Evolutionary conservation across 2,888 invertebrate species (phyloP).

Genomic region (Dryadula phaetusa): DNA sequence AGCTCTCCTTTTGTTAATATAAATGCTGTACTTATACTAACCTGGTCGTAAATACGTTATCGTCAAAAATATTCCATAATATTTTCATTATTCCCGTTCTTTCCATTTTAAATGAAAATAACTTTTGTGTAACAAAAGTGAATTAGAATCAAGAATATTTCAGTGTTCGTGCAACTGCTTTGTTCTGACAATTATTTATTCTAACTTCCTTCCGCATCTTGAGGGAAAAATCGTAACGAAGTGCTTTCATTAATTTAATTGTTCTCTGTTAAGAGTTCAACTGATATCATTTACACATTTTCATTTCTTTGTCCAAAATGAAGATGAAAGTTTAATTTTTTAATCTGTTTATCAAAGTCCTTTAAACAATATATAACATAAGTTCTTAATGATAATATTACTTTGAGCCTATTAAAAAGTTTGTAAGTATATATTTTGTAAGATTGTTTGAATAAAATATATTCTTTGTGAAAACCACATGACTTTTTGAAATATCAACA

Average conservation of each 20-base stretch:
- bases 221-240: conserved; percentile 23
- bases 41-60: no score
- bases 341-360: background rate
- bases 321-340: conserved; percentile 3
- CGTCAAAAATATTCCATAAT: background rate
- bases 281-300: conserved; percentile 19
- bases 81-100: background rate
- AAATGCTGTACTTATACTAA: no score
- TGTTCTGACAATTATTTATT: conserved; percentile 27
- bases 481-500: no score
- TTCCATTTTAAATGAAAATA: background rate
- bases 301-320: background rate
- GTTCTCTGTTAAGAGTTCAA: conserved; percentile 13
- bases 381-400: no score
- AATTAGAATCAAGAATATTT: conserved; percentile 10
- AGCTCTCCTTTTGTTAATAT: no score
- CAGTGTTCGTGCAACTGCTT: conserved; percentile 13
- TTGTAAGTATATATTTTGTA: no score
- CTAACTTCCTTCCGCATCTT: conserved; percentile 27
- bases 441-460: no score
- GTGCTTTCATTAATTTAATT: conserved; percentile 25
- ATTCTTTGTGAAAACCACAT: no score
- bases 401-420: no score
- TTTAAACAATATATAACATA: no score
- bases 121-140: background rate